Conservation (phyloP, 2,888 invertebrate genomes). For the Spatulosminthurus flaviceps region DNA sequence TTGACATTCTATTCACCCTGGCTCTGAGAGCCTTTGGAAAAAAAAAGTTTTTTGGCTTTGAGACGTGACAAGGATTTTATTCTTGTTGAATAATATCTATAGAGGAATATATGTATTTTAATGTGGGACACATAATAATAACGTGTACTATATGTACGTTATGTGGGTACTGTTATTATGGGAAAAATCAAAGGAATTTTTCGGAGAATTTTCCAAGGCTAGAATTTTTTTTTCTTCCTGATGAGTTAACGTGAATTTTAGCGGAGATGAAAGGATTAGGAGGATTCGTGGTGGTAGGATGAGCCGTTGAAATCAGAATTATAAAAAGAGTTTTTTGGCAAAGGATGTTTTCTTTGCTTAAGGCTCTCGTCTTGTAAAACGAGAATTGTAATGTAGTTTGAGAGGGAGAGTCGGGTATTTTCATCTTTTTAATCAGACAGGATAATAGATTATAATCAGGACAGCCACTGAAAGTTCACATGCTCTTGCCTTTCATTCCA, state of each 20-base stretch:
- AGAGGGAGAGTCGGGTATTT: conserved; percentile 35
- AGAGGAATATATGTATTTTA: too few relatives aligned
- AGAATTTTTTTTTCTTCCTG: neutral
- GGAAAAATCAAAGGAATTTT: too few relatives aligned
- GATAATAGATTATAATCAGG: conserved; percentile 41
- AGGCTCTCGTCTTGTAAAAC: neutral
- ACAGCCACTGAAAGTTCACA: conserved; percentile 41
- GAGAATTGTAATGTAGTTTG: conserved; percentile 9
- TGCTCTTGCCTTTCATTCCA: conserved; percentile 33
- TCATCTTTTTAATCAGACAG: conserved; percentile 38
- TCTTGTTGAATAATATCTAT: too few relatives aligned
- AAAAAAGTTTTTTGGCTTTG: too few relatives aligned
- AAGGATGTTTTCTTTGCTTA: neutral
- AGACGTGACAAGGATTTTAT: too few relatives aligned
- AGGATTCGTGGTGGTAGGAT: conserved; percentile 22
- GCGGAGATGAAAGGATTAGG: conserved; percentile 7
- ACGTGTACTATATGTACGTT: too few relatives aligned
- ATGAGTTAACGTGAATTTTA: neutral
- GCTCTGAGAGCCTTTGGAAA: too few relatives aligned
- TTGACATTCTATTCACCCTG: too few relatives aligned
- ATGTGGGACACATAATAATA: too few relatives aligned
- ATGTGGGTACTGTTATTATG: too few relatives aligned
- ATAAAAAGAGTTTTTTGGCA: conserved; percentile 12
- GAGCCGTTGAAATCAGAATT: conserved; percentile 33
- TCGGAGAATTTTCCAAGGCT: too few relatives aligned